Percentiles rank a stretch among this genome's conserved stretches.
These are phyloP conservation scores for Takifugu rubripes DNA, from an alignment of 2,797 vertebrate species.

Conservation along the genomic window DNA sequence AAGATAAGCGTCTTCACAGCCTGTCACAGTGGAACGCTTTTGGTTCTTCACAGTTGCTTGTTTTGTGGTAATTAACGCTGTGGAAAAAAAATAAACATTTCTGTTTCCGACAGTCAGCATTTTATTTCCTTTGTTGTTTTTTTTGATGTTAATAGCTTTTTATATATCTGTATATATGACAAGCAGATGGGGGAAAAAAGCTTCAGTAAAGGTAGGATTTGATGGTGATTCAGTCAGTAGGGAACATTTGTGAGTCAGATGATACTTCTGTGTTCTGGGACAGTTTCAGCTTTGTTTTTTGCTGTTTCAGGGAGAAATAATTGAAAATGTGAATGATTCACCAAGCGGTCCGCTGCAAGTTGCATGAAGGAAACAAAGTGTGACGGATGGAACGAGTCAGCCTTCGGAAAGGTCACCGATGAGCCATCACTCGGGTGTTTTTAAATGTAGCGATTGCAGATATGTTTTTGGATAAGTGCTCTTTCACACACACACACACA, in stretches of 20 bases:
- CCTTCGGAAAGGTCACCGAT: slow-evolving; percentile 51
- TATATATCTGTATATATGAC: no score
- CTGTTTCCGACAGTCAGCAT: slow-evolving; percentile 14
- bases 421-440: slow-evolving; percentile 25
- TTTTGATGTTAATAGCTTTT: slow-evolving; percentile 14
- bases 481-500: no score
- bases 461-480: slow-evolving; percentile 25
- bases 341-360: slow-evolving; percentile 39
- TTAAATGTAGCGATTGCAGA: slow-evolving; percentile 32
- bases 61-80: slow-evolving; percentile 56
- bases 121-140: slow-evolving; percentile 43
- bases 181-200: slow-evolving; percentile 24
- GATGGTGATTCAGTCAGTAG: slow-evolving; percentile 5
- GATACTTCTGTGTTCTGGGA: slow-evolving; percentile 40
- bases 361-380: slow-evolving; percentile 35
- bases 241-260: slow-evolving; percentile 29
- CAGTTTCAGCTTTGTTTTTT: slow-evolving; percentile 26
- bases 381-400: slow-evolving; percentile 40
- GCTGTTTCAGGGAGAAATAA: slow-evolving; percentile 38
- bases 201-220: no score
- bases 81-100: no score
- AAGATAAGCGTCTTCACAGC: slow-evolving; percentile 61
- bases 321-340: slow-evolving; percentile 56
- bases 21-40: slow-evolving; percentile 52
- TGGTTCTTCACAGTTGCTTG: slow-evolving; percentile 49